Evolutionary conservation across 1,140 invertebrate genomes (phyloP).

Genomic region (Tyrophagus putrescentiae): DNA sequence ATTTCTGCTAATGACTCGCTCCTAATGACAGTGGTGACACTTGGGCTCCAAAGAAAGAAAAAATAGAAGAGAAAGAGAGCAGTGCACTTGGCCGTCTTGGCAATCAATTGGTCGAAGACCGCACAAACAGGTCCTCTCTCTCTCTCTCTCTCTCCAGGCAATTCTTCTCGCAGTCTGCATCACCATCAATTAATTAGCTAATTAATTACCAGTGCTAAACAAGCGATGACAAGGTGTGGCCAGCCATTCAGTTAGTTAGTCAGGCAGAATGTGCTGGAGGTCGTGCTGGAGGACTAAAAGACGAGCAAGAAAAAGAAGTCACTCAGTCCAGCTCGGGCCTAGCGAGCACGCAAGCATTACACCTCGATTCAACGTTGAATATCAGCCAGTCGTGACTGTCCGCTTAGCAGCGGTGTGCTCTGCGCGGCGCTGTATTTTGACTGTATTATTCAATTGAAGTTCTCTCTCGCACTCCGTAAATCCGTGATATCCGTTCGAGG

Average conservation of each 20-base stretch:
- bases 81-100: background rate
- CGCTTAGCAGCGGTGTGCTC: too few relatives aligned
- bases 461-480: background rate
- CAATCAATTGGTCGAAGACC: background rate
- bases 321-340: background rate
- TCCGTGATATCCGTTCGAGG: slow-evolving; percentile 15
- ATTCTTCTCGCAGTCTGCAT: background rate
- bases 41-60: background rate
- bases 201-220: slow-evolving; percentile 17
- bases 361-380: too few relatives aligned
- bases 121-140: background rate
- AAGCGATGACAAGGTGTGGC: slow-evolving; percentile 20
- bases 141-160: background rate
- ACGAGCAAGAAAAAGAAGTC: too few relatives aligned
- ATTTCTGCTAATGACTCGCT: too few relatives aligned
- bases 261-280: background rate
- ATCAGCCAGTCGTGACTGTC: background rate
- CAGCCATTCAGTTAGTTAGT: too few relatives aligned
- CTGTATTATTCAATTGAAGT: too few relatives aligned
- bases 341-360: too few relatives aligned
- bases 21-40: background rate
- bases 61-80: background rate
- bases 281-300: background rate
- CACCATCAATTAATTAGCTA: slow-evolving; percentile 13
- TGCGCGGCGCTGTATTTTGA: too few relatives aligned